Percentiles rank a stretch among this genome's conserved stretches.
Conservation (phyloP, 2,113 vertebrate genomes). For the Osmerus mordax region DNA sequence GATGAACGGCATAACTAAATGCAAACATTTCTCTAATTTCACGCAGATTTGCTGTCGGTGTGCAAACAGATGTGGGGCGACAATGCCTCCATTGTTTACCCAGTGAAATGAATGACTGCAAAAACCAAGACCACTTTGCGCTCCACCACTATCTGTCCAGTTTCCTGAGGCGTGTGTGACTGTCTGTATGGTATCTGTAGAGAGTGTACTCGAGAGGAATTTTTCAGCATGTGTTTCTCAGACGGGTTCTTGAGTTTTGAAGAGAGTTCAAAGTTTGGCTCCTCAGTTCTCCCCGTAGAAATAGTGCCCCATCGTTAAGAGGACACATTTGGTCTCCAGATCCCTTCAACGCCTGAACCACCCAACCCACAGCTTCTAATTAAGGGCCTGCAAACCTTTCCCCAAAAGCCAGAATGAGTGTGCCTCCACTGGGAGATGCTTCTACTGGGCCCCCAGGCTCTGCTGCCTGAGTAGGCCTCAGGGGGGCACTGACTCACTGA, state of each 20-base stretch:
- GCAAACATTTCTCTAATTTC: conserved; percentile 21
- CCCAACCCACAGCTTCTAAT: conserved; percentile 51
- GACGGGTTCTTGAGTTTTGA: not conserved
- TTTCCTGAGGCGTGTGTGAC: not conserved
- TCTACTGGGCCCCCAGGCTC: conserved; percentile 28
- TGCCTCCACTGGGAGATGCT: conserved; percentile 19
- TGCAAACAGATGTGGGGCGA: conserved; percentile 19
- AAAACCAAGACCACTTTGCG: not conserved
- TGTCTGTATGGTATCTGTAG: not conserved
- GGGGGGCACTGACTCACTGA: conserved; percentile 34
- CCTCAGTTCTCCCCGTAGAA: conserved; percentile 27
- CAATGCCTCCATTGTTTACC: conserved; percentile 25
- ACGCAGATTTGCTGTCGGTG: conserved; percentile 7
- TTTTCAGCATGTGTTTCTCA: not conserved
- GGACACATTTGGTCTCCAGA: conserved; percentile 42
- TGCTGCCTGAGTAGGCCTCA: conserved; percentile 27
- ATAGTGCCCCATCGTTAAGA: conserved; percentile 31
- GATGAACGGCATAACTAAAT: conserved; percentile 3
- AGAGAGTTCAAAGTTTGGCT: conserved; percentile 17
- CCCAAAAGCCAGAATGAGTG: conserved; percentile 15
- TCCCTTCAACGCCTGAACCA: conserved; percentile 32
- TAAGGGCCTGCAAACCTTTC: conserved; percentile 36
- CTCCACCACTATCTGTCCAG: not conserved
- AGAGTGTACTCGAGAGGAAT: not conserved
- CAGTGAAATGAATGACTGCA: conserved; percentile 14